Percentiles rank a stretch among this genome's conserved stretches.
Evolutionary conservation across 92 coral and sea anemone genomes (phyloP).

Genomic region (Epizoanthus scotinus): DNA sequence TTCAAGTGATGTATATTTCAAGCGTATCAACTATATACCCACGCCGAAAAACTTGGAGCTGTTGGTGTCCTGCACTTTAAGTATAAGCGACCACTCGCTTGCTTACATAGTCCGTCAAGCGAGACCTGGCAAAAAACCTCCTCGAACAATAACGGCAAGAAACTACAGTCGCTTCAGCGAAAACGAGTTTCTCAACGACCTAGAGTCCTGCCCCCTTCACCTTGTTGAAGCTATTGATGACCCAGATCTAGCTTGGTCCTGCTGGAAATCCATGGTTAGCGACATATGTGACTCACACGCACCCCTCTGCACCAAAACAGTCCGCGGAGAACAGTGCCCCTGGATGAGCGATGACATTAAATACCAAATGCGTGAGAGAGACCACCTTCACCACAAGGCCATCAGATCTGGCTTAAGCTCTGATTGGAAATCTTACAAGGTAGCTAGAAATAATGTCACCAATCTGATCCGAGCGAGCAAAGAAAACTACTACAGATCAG

Average conservation of each 20-base stretch:
- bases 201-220: slow-evolving; percentile 44
- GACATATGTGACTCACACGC: slow-evolving; percentile 46
- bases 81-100: slow-evolving; percentile 44
- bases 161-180: slow-evolving; percentile 34
- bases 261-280: slow-evolving; percentile 49
- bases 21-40: too few relatives aligned
- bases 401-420: slow-evolving; percentile 36
- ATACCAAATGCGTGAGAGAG: slow-evolving; percentile 43
- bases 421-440: slow-evolving; percentile 51
- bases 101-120: slow-evolving; percentile 38
- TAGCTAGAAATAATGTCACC: slow-evolving; percentile 54
- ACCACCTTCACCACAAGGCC: slow-evolving; percentile 48
- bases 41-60: slow-evolving; percentile 39
- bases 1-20: too few relatives aligned
- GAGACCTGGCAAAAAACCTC: slow-evolving; percentile 29
- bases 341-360: slow-evolving; percentile 53
- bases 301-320: slow-evolving; percentile 45
- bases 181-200: slow-evolving; percentile 39
- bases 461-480: not conserved
- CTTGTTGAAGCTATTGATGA: slow-evolving; percentile 48
- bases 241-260: slow-evolving; percentile 56
- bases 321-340: slow-evolving; percentile 52
- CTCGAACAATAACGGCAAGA: slow-evolving; percentile 38
- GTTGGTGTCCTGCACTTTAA: slow-evolving; percentile 26
- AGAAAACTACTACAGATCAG: not conserved